A percentile compares a stretch with the other conserved stretches of the same genome.
Evolutionary conservation across 1,140 invertebrate species (phyloP).

Genomic region (Drosophila grimshawi): DNA sequence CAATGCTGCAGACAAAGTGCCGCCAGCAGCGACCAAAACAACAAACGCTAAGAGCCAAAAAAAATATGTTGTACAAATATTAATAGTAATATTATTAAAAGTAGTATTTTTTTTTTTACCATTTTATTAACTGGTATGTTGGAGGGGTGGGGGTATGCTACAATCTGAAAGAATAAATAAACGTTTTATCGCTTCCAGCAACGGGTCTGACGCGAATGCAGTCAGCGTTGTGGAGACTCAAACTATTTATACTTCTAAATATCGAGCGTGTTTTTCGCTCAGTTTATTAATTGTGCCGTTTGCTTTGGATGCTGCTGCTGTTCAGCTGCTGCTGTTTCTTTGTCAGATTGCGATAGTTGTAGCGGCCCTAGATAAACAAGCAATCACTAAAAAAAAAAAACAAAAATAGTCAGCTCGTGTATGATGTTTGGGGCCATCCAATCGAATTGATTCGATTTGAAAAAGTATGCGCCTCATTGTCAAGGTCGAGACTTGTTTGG

Average conservation of each 20-base stretch:
- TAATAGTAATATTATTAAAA: not conserved
- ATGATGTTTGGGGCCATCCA: constrained; percentile 36
- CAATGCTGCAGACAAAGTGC: constrained; percentile 38
- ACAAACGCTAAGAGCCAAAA: constrained; percentile 35
- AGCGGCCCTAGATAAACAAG: constrained; percentile 78
- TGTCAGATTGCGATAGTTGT: constrained; percentile 40
- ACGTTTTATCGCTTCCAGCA: constrained; percentile 56
- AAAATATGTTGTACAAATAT: not conserved
- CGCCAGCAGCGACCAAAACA: constrained; percentile 41
- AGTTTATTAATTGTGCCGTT: constrained; percentile 74
- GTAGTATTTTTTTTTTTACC: constrained; percentile 29
- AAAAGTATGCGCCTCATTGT: constrained; percentile 66
- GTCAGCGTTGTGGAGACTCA: constrained; percentile 51
- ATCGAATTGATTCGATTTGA: constrained; percentile 36
- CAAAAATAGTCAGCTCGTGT: constrained; percentile 20
- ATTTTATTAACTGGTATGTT: constrained; percentile 16
- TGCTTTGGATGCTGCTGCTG: constrained; percentile 47
- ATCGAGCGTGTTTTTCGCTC: constrained; percentile 56
- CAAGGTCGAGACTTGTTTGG: constrained; percentile 74
- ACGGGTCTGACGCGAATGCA: constrained; percentile 70
- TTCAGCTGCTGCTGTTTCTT: constrained; percentile 29
- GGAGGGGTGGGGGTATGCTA: not conserved
- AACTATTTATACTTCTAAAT: constrained; percentile 82
- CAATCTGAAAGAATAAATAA: constrained; percentile 44
- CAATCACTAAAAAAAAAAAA: constrained; percentile 12